Conservation (phyloP, 2,113 vertebrate genomes). For the Grantiella picta region DNA sequence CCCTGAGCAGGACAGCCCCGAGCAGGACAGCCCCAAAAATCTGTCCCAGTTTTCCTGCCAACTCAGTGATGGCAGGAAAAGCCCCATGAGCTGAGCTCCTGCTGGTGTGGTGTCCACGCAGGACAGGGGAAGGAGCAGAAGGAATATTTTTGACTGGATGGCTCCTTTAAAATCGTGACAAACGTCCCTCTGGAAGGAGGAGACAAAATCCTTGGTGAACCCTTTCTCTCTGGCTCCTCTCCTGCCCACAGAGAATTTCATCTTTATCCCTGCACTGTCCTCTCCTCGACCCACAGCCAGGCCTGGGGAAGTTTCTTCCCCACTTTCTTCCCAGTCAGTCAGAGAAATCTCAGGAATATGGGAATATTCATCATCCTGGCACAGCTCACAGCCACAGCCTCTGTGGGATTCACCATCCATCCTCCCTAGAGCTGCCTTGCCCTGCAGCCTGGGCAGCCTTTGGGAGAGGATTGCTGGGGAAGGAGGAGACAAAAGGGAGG, state of each 20-base stretch:
- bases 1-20: not conserved
- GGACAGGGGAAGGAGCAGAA: not conserved
- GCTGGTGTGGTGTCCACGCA: not conserved
- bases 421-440: not conserved
- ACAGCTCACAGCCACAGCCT: not conserved
- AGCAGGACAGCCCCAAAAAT: not conserved
- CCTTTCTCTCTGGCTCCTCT: not conserved
- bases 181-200: not conserved
- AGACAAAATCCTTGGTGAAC: not conserved
- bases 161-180: not conserved
- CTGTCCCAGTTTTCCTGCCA: not conserved
- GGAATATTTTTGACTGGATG: not conserved
- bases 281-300: not conserved
- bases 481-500: not conserved
- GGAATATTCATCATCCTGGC: constrained; percentile 36
- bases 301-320: not conserved
- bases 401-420: not conserved
- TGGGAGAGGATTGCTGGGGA: not conserved
- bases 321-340: not conserved
- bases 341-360: not conserved
- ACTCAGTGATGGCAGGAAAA: not conserved
- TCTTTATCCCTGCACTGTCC: not conserved
- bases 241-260: not conserved
- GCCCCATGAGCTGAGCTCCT: not conserved
- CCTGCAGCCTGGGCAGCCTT: no score